Percentiles rank a stretch among this genome's conserved stretches.
Evolutionary conservation across 2,888 invertebrate species (phyloP).

Genomic region (Agrilus cyanescens): DNA sequence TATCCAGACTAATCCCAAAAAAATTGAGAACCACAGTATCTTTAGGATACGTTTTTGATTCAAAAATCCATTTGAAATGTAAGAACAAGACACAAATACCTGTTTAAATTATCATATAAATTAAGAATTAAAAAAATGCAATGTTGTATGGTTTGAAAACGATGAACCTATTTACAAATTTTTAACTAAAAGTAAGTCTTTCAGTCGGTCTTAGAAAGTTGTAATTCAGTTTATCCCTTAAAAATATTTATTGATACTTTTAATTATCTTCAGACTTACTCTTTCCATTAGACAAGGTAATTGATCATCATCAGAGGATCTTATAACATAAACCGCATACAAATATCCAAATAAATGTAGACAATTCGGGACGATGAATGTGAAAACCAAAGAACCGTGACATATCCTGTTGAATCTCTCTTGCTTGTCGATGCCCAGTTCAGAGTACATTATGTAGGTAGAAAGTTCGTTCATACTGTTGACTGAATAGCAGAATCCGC

Average conservation of each 20-base stretch:
- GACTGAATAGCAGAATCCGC: constrained; percentile 56
- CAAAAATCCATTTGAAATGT: constrained; percentile 50
- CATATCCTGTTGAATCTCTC: constrained; percentile 48
- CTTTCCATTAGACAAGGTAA: constrained; percentile 73
- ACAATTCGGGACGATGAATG: constrained; percentile 60
- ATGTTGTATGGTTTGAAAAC: not conserved
- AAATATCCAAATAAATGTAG: constrained; percentile 63
- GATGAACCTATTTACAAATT: not conserved
- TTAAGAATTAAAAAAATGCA: not conserved
- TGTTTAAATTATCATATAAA: constrained; percentile 24
- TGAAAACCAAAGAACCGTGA: constrained; percentile 58
- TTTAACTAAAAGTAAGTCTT: too few relatives aligned
- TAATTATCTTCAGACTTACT: constrained; percentile 34
- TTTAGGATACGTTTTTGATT: constrained; percentile 58
- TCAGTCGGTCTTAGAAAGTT: too few relatives aligned
- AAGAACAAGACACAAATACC: constrained; percentile 64
- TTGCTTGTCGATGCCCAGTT: constrained; percentile 11
- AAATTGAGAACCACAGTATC: constrained; percentile 61
- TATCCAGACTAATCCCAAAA: constrained; percentile 58
- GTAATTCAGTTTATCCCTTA: not conserved
- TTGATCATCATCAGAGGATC: constrained; percentile 70
- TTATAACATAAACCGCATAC: constrained; percentile 60
- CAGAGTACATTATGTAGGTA: constrained; percentile 1
- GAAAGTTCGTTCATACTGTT: constrained; percentile 2
- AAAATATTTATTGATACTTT: not conserved